Evolutionary conservation across 2,113 vertebrate genomes (phyloP).

Genomic region (Rhea americana): DNA sequence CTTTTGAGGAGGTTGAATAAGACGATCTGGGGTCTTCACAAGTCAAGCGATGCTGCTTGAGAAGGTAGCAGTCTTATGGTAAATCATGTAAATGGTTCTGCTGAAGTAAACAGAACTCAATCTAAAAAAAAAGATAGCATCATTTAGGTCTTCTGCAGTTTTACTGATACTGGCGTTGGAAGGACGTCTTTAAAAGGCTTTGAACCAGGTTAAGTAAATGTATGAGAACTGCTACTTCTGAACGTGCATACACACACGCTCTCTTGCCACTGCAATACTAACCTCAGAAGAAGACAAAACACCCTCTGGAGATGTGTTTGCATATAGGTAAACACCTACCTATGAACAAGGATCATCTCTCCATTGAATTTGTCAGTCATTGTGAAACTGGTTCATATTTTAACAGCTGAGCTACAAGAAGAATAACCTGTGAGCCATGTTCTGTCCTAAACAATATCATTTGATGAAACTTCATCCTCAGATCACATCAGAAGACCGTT

Average conservation of each 20-base stretch:
- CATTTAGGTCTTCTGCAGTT: rapidly evolving
- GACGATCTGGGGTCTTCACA: background rate
- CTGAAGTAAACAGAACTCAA: background rate
- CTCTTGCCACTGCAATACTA: background rate
- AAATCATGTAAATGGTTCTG: background rate
- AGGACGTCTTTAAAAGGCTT: background rate
- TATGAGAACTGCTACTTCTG: background rate
- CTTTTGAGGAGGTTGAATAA: background rate
- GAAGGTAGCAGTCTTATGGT: background rate
- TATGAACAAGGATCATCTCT: background rate
- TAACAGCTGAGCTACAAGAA: background rate
- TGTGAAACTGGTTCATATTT: background rate
- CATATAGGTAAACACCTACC: background rate
- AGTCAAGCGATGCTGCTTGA: background rate
- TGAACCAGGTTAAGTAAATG: background rate
- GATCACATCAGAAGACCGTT: background rate
- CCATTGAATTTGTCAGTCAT: background rate
- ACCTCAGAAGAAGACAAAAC: background rate
- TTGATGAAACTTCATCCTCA: background rate
- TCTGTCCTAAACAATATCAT: background rate
- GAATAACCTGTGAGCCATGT: background rate
- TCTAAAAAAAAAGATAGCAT: background rate
- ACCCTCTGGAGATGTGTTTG: background rate
- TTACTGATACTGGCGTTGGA: background rate
- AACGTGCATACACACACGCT: rapidly evolving